phyloP scores from a whole-genome alignment of 2,113 vertebrate genomes.

The Hystrix cristata region DNA sequence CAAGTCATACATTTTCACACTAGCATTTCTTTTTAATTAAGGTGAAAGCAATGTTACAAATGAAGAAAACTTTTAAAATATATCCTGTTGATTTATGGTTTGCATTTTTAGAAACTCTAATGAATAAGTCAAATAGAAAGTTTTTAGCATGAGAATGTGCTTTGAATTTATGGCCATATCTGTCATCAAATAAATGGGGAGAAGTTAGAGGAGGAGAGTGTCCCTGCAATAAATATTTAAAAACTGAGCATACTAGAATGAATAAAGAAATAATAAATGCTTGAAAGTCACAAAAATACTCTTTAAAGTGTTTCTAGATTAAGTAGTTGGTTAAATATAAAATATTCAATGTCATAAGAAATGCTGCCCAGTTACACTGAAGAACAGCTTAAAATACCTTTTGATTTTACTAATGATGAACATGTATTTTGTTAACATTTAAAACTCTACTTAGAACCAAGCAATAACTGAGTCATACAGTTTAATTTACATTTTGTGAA shows the following conservation, averaged over 20 bases:
- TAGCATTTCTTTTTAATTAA: constrained; percentile 8
- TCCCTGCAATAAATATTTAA: neutral
- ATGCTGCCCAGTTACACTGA: neutral
- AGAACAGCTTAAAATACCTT: constrained; percentile 1
- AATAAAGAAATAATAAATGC: neutral
- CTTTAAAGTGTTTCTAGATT: constrained; percentile 29
- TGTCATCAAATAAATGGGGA: neutral
- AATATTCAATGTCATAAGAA: neutral
- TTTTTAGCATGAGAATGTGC: neutral
- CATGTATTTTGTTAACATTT: neutral
- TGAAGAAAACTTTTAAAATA: constrained; percentile 4
- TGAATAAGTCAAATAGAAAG: neutral
- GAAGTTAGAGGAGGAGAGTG: neutral
- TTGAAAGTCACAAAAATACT: constrained; percentile 28
- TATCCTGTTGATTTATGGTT: constrained; percentile 12
- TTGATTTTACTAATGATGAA: neutral
- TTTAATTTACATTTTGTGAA: constrained; percentile 6
- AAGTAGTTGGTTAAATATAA: neutral
- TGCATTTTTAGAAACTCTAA: neutral
- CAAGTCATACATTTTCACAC: neutral
- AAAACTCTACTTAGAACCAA: neutral
- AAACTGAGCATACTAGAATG: neutral
- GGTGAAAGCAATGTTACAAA: constrained; percentile 2
- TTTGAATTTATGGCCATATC: constrained; percentile 44
- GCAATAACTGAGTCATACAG: constrained; percentile 9